Evolutionary conservation across 2,113 vertebrate genomes (phyloP), one percentile per base, ranked within the genome.

Genomic region (Burhinus bistriatus): DNA sequence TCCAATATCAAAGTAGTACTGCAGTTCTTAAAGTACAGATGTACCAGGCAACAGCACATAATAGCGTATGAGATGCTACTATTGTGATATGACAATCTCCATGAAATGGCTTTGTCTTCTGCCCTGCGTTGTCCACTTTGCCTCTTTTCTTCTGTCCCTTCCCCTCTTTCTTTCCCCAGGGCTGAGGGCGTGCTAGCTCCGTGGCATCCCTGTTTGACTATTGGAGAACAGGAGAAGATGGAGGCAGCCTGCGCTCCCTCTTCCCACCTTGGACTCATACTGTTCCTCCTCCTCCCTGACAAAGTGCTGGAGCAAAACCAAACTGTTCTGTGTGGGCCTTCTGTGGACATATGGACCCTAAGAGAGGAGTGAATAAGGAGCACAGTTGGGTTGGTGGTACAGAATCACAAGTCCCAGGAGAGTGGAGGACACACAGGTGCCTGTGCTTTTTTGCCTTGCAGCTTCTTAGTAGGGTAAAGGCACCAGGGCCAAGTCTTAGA

Each of bases 161-260:
- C 9, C n/a, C 10, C 6, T 75, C 47, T 75, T 77, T 71, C 47
- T 76, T 88, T 86, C 25, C 5, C 1, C 26, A 47, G 58, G 76
- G 26, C n/a, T 86, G 38, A 20, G 29, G 45, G 7, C 0, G 0
- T 68, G 38, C 2, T 3, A 51, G 25, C 27, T 79, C 57, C 2
- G 1, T 42, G 65, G 16, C 32, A 34, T 76, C 66, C 86, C 26
- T 73, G 32, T 55, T 65, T 52, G 57, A 61, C 25, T 59, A 12
- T 36, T 12, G 42, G 23, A 89, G 62, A 81, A 10, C 55, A 80
- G 52, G 59, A 80, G 77, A 55, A 72, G 49, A 42, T 17, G 36
- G 81, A 92, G 32, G 27, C 70, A 57, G 17, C 22, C n/a, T 54
- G 44, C 4, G 1, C 21, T 94, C 23, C 52, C 34, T 94, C 38